These are phyloP conservation scores for Geotrypetes seraphini DNA, from an alignment of 2,797 vertebrate genomes.

Conservation along the genomic window DNA sequence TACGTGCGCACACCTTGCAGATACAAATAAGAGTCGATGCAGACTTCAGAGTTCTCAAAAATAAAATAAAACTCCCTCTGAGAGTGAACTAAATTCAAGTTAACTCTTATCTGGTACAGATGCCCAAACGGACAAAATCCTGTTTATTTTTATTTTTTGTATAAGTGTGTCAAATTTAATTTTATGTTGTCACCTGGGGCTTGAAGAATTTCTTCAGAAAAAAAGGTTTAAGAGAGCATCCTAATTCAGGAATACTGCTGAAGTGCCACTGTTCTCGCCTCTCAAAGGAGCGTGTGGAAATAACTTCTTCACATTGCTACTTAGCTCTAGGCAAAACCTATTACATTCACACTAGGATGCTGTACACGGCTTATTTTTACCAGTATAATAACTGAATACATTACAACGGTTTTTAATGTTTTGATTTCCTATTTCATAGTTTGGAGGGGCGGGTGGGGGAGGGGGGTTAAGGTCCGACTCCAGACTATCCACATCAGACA, in stretches of 20 bases:
- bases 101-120: too few relatives aligned
- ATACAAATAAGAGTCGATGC: too few relatives aligned
- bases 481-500: not conserved
- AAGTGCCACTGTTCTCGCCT: slow-evolving; percentile 27
- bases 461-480: too few relatives aligned
- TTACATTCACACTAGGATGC: slow-evolving; percentile 38
- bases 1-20: too few relatives aligned
- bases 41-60: too few relatives aligned
- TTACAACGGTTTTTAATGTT: slow-evolving; percentile 27
- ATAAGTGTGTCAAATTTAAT: slow-evolving; percentile 50
- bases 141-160: slow-evolving; percentile 37
- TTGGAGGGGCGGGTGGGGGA: not conserved
- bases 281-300: slow-evolving; percentile 30
- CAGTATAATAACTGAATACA: slow-evolving; percentile 26
- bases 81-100: too few relatives aligned
- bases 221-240: too few relatives aligned
- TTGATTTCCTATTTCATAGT: not conserved
- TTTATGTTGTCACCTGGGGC: slow-evolving; percentile 35
- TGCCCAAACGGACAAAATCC: too few relatives aligned
- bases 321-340: slow-evolving; percentile 42
- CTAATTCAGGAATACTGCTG: too few relatives aligned
- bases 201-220: slow-evolving; percentile 46
- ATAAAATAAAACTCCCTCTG: too few relatives aligned
- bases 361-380: slow-evolving; percentile 34
- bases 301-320: slow-evolving; percentile 33